Base-by-base conservation (phyloP, 2,113 vertebrate species). In the Myotis davidii region DNA sequence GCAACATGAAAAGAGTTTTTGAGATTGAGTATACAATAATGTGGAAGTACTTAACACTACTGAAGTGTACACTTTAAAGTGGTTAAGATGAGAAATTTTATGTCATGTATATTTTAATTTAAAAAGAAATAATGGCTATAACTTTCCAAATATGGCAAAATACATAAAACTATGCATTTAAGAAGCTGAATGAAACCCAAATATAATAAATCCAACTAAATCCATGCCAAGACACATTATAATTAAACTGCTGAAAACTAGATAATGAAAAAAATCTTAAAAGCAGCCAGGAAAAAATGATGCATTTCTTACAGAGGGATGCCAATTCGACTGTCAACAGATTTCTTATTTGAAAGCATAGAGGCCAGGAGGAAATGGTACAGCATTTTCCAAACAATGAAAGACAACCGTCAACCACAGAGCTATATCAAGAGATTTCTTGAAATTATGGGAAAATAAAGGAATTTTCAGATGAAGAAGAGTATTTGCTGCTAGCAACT, bases 241-340 rank as follows among this genome's bases (percentile, higher is more conserved):
- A 93, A 88, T 93, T 85, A 93, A 81, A 79, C 37, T 92, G 84
- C 65, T 85, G 34, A 93, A 90, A 89, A 84, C 20, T 85, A 69
- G 7, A 42, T 85, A 85, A 74, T 87, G 45, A 42, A 78, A 82
- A 84, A 56, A 56, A 42, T 74, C 37, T 87, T 95, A 39, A 94
- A 69, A 85, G 42, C 78, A 88, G 13, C 34, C 65, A 70, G 8
- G 70, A 25, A n/a, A 23, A 84, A 76, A 70, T 67, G n/a, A 65
- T 93, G 13, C 17, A 87, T 90, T 90, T 54, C 29, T 90, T 90
- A 45, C 29, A 85, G 37, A 64, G 8, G 10, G 90, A 88, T 13
- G 88, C 3, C 59, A 94, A 34, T 85, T 81, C 27, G 8, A 81
- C 37, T 85, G 29, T 76, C 45, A 86, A 90, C 3, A 85, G 76